Percentiles rank a stretch among this genome's conserved stretches.
phyloP scores from a whole-genome alignment of 1,140 invertebrate genomes.

The Cherax destructor region DNA sequence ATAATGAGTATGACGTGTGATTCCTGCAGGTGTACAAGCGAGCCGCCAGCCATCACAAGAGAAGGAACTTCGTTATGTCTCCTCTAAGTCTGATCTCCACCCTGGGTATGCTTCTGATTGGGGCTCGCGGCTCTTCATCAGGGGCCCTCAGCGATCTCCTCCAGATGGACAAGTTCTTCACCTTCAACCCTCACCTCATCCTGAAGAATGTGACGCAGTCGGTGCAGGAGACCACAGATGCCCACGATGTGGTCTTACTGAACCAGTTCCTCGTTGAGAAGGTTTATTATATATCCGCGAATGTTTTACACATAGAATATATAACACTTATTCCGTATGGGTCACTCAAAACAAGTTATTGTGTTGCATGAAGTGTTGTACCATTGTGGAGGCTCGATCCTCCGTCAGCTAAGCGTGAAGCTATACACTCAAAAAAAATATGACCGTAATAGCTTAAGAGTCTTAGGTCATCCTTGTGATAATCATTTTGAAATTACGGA shows the following conservation, averaged over 20 bases:
- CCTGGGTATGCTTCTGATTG: conserved; percentile 46
- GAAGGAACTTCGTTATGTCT: conserved; percentile 60
- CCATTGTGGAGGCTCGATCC: neutral
- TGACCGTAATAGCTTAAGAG: too few species aligned
- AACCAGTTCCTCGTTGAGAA: conserved; percentile 56
- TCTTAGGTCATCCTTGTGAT: too few species aligned
- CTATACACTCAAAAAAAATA: too few species aligned
- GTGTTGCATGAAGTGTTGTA: neutral
- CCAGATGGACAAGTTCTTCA: conserved; percentile 50
- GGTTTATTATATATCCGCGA: neutral
- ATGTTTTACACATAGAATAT: too few species aligned
- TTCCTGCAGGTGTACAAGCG: conserved; percentile 43
- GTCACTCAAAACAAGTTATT: neutral
- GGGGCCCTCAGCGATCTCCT: conserved; percentile 41
- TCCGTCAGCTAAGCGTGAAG: neutral
- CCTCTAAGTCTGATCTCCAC: conserved; percentile 52
- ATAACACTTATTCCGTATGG: neutral
- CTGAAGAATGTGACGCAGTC: conserved; percentile 55
- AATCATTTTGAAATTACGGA: too few species aligned
- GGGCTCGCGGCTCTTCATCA: conserved; percentile 22
- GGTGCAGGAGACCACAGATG: conserved; percentile 11
- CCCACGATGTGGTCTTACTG: conserved; percentile 43
- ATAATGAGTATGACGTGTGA: too few species aligned
- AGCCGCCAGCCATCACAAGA: conserved; percentile 41
- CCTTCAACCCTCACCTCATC: conserved; percentile 60